Conservation (phyloP, 2,797 vertebrate genomes). For the Thalassophryne amazonica region DNA sequence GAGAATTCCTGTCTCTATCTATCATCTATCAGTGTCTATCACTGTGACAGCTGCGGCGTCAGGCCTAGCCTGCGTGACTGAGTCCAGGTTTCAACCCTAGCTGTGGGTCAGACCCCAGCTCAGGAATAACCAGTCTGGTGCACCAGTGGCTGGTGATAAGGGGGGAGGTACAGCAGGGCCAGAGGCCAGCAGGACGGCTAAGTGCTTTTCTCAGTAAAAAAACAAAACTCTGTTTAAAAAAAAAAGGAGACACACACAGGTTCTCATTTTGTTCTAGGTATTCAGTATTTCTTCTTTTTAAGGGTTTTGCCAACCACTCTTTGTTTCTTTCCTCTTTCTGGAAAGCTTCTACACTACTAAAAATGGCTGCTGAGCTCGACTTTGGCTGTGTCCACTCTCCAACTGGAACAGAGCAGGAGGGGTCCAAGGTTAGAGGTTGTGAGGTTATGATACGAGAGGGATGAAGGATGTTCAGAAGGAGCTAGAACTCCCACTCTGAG, state of each 20-base stretch:
- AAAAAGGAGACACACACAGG: conserved; percentile 71
- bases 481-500: conserved; percentile 80
- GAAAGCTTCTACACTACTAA: conserved; percentile 74
- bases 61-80: conserved; percentile 72
- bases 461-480: conserved; percentile 74
- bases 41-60: conserved; percentile 76
- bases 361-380: conserved; percentile 82
- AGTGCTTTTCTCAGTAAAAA: conserved; percentile 90
- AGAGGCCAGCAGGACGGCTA: conserved; percentile 94
- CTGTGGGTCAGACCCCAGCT: conserved; percentile 73
- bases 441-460: conserved; percentile 89
- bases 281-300: conserved; percentile 75
- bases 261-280: conserved; percentile 75
- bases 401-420: conserved; percentile 82
- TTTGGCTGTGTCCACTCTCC: conserved; percentile 80
- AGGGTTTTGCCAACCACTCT: conserved; percentile 78
- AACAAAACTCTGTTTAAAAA: conserved; percentile 72
- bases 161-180: conserved; percentile 89
- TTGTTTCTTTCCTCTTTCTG: conserved; percentile 69
- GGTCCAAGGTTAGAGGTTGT: conserved; percentile 86
- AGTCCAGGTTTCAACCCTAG: conserved; percentile 69
- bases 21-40: conserved; percentile 76
- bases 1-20: conserved; percentile 77
- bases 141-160: conserved; percentile 86
- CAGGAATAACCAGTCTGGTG: conserved; percentile 75